Base-by-base conservation (phyloP, 2,888 invertebrate species). In the Drepanosiphum platanoidis region DNA sequence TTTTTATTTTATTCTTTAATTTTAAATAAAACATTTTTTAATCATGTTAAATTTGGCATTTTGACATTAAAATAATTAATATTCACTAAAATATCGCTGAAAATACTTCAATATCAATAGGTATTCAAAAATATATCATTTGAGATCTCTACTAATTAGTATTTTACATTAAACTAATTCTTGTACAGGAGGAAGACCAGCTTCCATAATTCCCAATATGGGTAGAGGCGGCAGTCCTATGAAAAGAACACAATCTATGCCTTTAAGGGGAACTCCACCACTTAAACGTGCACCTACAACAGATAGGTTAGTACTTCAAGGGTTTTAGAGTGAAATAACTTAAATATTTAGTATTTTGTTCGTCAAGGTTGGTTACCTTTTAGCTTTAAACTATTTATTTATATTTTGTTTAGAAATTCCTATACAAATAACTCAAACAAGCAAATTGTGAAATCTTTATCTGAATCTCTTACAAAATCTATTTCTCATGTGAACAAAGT, bases 401-500 rank as follows among this genome's bases (percentile, higher is more conserved):
- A 30, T 71, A 74, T 15, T 71, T 52, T 75, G 3, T 66, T 66
- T 84, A 84, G 84, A 58, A 84, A 68, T 77, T 64, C 81, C 4
- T 83, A 32, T 46, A 3, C 74, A 46, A 74, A 42, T 42, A 34
- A n/a, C 13, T 18, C 58, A 30, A 84, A 75, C 32, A 52, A 74
- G 61, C 68, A 34, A 3, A 58, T 84, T 68, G 77, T 58, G 18
- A 84, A 84, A 77, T 84, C 75, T 30, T 39, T 84, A 39, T 77
- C 84, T 1, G 77, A 84, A 77, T 77, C 84, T 77, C 32, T 84
- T 30, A 77, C 84, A 0, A 84, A 84, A 22, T 66, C 80, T 34
- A 2, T 80, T 11, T 34, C 46, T 46, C 13, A 68, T 58, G 46
- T 22, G 22, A 58, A 30, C 15, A 84, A 84, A 75, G 0, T 15